A percentile compares a stretch with the other conserved stretches of the same genome.
Conservation (phyloP, 1,140 invertebrate species). For the Ips nitidus region DNA sequence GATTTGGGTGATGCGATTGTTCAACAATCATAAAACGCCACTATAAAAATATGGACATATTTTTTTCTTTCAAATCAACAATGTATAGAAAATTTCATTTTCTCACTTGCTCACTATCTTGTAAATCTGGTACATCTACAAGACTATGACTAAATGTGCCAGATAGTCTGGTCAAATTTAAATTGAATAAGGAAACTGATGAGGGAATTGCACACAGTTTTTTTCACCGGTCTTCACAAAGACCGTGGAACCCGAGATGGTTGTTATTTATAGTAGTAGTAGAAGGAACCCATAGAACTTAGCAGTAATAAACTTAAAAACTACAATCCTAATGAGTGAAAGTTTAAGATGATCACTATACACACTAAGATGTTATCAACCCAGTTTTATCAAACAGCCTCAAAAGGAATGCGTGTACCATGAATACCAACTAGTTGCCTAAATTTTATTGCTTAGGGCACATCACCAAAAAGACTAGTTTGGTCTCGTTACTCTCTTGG, state of each 20-base stretch:
- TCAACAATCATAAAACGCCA: constrained; percentile 27
- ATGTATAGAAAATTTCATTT: constrained; percentile 21
- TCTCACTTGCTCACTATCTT: neutral
- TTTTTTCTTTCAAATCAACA: constrained; percentile 15
- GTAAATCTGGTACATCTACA: constrained; percentile 4
- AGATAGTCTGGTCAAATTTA: neutral
- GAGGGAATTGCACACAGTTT: constrained; percentile 3
- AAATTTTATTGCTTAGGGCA: too few relatives aligned
- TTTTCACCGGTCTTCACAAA: constrained; percentile 7
- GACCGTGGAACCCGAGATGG: neutral
- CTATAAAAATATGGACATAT: constrained; percentile 29
- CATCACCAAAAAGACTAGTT: too few relatives aligned
- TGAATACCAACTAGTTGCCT: too few relatives aligned
- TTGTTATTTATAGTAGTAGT: neutral
- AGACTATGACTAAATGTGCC: neutral
- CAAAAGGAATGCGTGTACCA: too few relatives aligned
- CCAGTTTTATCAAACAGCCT: too few relatives aligned
- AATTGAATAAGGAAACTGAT: constrained; percentile 5
- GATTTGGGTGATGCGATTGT: constrained; percentile 34
- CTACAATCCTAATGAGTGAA: constrained; percentile 29
- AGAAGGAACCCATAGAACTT: constrained; percentile 1
- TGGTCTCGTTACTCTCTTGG: too few relatives aligned
- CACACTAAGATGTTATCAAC: neutral
- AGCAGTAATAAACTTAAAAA: constrained; percentile 4
- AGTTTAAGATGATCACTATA: constrained; percentile 1